phyloP scores from a whole-genome alignment of 1,140 invertebrate genomes.

The Penaeus vannamei region DNA sequence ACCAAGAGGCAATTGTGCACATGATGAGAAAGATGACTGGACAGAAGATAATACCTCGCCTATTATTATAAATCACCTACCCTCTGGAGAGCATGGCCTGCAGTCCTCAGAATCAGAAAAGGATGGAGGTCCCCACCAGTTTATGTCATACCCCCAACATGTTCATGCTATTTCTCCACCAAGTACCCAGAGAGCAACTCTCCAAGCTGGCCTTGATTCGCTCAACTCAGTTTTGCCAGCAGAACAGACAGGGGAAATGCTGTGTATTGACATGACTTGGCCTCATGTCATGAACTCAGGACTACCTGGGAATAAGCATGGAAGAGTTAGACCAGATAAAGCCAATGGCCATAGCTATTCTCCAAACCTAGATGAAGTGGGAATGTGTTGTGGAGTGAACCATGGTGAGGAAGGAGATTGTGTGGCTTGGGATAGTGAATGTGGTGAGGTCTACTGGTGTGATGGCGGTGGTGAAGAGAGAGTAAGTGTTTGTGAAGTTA shows the following conservation, averaged over 20 bases:
- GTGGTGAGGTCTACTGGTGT: conserved; percentile 65
- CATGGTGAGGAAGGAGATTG: conserved; percentile 42
- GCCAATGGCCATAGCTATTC: conserved; percentile 45
- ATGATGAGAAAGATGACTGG: conserved; percentile 48
- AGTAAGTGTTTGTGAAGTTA: conserved; percentile 60
- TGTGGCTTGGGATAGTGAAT: conserved; percentile 60
- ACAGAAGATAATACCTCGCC: conserved; percentile 53
- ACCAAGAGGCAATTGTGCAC: conserved; percentile 38
- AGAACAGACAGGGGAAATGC: conserved; percentile 29
- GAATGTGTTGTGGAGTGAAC: conserved; percentile 38
- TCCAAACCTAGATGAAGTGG: conserved; percentile 45
- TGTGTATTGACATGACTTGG: conserved; percentile 54
- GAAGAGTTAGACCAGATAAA: background rate
- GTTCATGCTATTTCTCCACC: conserved; percentile 29
- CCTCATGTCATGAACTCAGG: conserved; percentile 48
- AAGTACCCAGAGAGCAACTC: conserved; percentile 28
- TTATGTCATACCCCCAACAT: conserved; percentile 48
- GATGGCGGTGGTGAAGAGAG: conserved; percentile 65
- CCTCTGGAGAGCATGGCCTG: conserved; percentile 26
- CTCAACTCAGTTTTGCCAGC: background rate
- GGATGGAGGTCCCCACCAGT: conserved; percentile 36
- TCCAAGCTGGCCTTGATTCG: conserved; percentile 38
- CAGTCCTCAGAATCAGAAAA: conserved; percentile 54
- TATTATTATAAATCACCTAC: conserved; percentile 55
- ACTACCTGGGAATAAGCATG: conserved; percentile 21